Percentiles rank a stretch among this genome's conserved stretches.
Evolutionary conservation across 1,140 invertebrate genomes (phyloP).

Genomic region (Eufriesea mexicana): DNA sequence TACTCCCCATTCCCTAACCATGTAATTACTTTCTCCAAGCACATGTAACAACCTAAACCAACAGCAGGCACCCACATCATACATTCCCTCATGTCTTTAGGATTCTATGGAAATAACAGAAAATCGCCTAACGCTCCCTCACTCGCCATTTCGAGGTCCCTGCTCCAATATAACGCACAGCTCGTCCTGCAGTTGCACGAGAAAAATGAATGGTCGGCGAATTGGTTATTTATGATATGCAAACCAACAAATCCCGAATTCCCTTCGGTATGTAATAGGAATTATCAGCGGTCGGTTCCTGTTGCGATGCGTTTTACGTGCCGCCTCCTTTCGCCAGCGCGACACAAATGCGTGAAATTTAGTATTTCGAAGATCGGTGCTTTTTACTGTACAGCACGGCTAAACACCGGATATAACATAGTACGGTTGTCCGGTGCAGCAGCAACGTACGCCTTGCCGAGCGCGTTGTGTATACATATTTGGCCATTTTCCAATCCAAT

Average conservation of each 20-base stretch:
- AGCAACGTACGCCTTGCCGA: too few relatives aligned
- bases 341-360: conserved; percentile 21
- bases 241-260: background rate
- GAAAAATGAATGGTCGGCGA: background rate
- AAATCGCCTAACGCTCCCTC: too few relatives aligned
- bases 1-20: too few relatives aligned
- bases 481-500: conserved; percentile 70
- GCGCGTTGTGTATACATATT: conserved; percentile 70
- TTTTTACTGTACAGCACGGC: conserved; percentile 58
- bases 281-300: too few relatives aligned
- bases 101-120: too few relatives aligned
- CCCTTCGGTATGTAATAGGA: background rate
- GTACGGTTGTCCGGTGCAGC: conserved; percentile 20
- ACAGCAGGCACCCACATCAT: too few relatives aligned
- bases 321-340: too few relatives aligned
- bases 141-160: too few relatives aligned
- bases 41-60: too few relatives aligned
- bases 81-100: too few relatives aligned
- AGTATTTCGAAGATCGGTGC: conserved; percentile 29
- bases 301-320: too few relatives aligned
- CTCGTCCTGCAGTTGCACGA: background rate
- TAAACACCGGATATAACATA: conserved; percentile 56
- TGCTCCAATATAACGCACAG: background rate
- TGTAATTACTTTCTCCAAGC: too few relatives aligned
- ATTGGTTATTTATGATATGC: background rate